These are phyloP conservation scores for Apocrypta bakeri DNA, from an alignment of 1,140 invertebrate species.

Conservation along the genomic window DNA sequence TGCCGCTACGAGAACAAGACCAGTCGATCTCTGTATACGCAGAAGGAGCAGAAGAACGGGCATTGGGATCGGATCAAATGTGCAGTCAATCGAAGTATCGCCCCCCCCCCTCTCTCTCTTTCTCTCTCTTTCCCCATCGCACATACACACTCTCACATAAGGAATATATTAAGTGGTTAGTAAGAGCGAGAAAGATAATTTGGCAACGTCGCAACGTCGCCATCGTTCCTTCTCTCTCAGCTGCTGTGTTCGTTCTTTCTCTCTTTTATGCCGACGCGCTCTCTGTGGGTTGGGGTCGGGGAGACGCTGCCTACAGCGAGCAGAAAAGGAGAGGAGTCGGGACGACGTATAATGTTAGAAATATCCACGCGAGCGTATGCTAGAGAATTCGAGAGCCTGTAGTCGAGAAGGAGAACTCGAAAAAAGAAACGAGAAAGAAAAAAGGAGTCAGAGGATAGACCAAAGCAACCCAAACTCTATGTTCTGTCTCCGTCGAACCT, in stretches of 20 bases:
- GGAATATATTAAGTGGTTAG: conserved; percentile 59
- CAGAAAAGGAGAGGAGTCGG: conserved; percentile 39
- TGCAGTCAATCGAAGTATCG: conserved; percentile 36
- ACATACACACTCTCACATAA: not conserved
- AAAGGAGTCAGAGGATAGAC: conserved; percentile 35
- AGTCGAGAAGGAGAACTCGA: conserved; percentile 30
- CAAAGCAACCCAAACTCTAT: conserved; percentile 5
- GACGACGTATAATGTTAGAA: conserved; percentile 61
- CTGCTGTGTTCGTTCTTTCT: conserved; percentile 30
- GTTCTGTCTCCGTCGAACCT: not conserved
- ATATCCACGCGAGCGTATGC: conserved; percentile 63
- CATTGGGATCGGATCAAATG: conserved; percentile 41
- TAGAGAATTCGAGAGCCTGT: conserved; percentile 51
- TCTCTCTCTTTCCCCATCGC: not conserved
- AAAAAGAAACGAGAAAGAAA: conserved; percentile 59
- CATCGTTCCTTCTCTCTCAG: conserved; percentile 49
- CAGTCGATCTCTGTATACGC: not conserved
- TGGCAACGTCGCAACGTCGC: conserved; percentile 69
- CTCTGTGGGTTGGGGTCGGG: conserved; percentile 6
- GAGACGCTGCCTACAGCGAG: conserved; percentile 50
- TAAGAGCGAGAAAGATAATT: conserved; percentile 62
- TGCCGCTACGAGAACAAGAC: not conserved
- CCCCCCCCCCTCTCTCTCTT: conserved; percentile 8
- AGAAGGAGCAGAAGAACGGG: conserved; percentile 2
- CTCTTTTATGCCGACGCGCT: conserved; percentile 38